These are phyloP conservation scores for Melozone crissalis DNA, from an alignment of 2,113 vertebrate genomes.

Conservation along the genomic window DNA sequence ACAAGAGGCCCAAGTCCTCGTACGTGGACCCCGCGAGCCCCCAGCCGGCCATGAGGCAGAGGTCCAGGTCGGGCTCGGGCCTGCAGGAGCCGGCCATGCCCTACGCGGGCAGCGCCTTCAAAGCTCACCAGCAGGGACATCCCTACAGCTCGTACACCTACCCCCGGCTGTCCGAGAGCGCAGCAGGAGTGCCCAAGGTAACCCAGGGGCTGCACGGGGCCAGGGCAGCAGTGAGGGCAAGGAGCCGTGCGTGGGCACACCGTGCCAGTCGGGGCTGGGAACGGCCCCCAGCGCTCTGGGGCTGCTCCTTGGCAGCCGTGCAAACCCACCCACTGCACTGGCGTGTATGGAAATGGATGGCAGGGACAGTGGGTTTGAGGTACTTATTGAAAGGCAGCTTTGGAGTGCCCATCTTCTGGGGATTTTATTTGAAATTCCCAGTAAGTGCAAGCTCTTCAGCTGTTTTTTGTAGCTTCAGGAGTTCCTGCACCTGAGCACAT, in stretches of 20 bases:
- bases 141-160: constrained; percentile 97
- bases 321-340: fast-evolving
- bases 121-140: constrained; percentile 87
- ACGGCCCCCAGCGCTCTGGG: fast-evolving
- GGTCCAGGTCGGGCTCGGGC: constrained; percentile 92
- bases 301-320: not conserved
- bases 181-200: constrained; percentile 91
- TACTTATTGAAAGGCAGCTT: not conserved
- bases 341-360: not conserved
- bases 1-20: constrained; percentile 93
- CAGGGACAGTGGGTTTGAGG: not conserved
- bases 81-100: constrained; percentile 92
- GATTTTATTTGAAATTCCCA: not conserved
- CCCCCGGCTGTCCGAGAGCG: constrained; percentile 89
- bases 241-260: fast-evolving
- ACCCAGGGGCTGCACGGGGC: not conserved
- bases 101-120: constrained; percentile 86
- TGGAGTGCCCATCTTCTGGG: not conserved
- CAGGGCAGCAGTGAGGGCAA: not conserved
- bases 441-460: not conserved
- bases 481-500: not conserved
- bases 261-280: fast-evolving
- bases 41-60: constrained; percentile 91
- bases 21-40: constrained; percentile 90
- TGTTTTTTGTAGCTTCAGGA: not conserved